Evolutionary conservation across 2,888 invertebrate genomes (phyloP).

Genomic region (Parnassius glacialis): DNA sequence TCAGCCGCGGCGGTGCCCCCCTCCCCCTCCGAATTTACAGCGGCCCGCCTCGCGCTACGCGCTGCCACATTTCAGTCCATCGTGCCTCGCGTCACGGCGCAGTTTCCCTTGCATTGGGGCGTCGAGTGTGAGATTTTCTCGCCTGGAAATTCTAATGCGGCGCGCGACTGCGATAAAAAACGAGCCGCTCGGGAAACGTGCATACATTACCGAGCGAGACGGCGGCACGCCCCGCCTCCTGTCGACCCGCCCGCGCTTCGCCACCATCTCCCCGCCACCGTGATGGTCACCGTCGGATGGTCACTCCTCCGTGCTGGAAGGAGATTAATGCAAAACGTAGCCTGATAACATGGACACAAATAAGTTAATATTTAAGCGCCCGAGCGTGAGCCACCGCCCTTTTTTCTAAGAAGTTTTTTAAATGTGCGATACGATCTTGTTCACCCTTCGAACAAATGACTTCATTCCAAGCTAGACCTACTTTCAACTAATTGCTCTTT

Average conservation of each 20-base stretch:
- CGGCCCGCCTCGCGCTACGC: constrained; percentile 13
- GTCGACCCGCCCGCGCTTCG: constrained; percentile 39
- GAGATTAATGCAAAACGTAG: too few species aligned
- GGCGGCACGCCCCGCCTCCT: constrained; percentile 54
- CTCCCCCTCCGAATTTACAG: neutral
- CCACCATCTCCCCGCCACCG: constrained; percentile 34
- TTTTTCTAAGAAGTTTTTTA: neutral
- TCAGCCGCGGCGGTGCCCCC: neutral
- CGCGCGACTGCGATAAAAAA: constrained; percentile 80
- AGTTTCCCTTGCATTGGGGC: constrained; percentile 26
- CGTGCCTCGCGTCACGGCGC: constrained; percentile 3
- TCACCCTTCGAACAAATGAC: neutral
- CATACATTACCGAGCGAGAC: constrained; percentile 70
- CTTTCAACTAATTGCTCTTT: neutral
- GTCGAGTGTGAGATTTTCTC: constrained; percentile 77
- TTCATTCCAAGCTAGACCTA: neutral
- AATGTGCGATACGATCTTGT: neutral
- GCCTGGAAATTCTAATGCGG: constrained; percentile 79
- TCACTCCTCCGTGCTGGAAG: neutral
- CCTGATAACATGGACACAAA: neutral
- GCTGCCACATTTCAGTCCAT: constrained; percentile 18
- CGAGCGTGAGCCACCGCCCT: neutral
- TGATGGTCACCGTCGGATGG: constrained; percentile 8
- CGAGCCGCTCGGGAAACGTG: constrained; percentile 75
- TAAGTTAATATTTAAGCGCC: neutral